Evolutionary conservation across 2,113 vertebrate species (phyloP), one percentile per base, ranked within the genome.

Genomic region (Rhegmatorhina hoffmannsi): DNA sequence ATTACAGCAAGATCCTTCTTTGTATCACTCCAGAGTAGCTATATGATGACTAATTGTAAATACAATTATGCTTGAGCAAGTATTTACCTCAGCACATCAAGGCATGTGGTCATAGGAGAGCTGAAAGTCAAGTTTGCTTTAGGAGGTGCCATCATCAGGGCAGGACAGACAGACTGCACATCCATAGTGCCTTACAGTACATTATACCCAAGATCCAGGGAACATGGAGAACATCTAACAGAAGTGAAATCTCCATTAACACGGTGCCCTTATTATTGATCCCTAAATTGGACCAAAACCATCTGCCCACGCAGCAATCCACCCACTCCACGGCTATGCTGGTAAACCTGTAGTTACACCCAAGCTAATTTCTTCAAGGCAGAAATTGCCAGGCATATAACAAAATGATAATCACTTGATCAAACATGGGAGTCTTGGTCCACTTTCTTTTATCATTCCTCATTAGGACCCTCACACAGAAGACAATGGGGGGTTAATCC

Each of bases 341-440:
- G 89, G 52, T 44, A 66, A 90, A 92, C 94, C 92, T 87, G 95
- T 94, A 88, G 94, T 56, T 92, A 95, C 94, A 89, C 95, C 95
- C 92, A 50, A 59, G 66, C 18, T 38, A 84, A 90, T 81, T 84
- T 26, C 69, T 84, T 75, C 76, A 77, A 81, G 86, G 5, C 4
- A 91, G 66, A 88, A 95, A 63, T 40, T 86, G 26, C 46, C 44
- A 95, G 33, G 52, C 24, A 12, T 38, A 19, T 88, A 87, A 73
- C 58, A 81, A 81, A 20, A 33, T 13, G 13, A 77, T 70, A 19
- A 46, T 49, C 62, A 26, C 11, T 78, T 47, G 19, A 66, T 85
- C 73, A 62, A 64, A 78, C 9, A 6, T 5, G 2, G 26, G 38
- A 87, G 13, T 49, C 33, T 16, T 25, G 28, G 49, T 47, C 76